phyloP scores from a whole-genome alignment of 2,888 invertebrate species.

The Encarsia formosa region DNA sequence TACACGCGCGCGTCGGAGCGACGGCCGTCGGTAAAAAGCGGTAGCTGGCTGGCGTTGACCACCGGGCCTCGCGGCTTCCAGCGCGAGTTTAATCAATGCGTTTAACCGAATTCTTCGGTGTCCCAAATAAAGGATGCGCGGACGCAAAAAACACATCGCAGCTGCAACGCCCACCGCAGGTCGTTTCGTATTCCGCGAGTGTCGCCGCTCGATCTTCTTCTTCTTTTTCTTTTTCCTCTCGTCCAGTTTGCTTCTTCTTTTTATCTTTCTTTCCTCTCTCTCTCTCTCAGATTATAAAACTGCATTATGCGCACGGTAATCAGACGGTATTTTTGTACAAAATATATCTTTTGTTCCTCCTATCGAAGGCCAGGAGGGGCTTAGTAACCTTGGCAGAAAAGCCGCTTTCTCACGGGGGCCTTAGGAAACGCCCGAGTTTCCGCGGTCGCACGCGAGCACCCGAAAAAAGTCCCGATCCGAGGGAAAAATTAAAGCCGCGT shows the following conservation, averaged over 20 bases:
- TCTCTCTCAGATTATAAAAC: conserved; percentile 6
- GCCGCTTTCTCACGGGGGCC: conserved; percentile 14
- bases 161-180: conserved; percentile 6
- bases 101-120: conserved; percentile 51
- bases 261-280: background rate
- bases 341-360: too few relatives aligned
- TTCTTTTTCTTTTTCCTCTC: conserved; percentile 24
- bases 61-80: conserved; percentile 45
- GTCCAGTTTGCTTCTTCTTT: conserved; percentile 2
- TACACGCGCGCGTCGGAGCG: conserved; percentile 12
- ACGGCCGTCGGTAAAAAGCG: conserved; percentile 33
- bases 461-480: too few relatives aligned
- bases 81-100: conserved; percentile 51
- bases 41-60: conserved; percentile 33
- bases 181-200: conserved; percentile 44
- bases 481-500: background rate
- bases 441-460: too few relatives aligned
- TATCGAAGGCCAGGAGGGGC: too few relatives aligned
- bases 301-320: too few relatives aligned
- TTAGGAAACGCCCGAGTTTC: background rate
- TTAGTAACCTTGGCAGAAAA: conserved; percentile 13
- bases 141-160: conserved; percentile 31
- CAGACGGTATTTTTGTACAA: too few relatives aligned
- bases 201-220: conserved; percentile 32
- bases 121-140: conserved; percentile 49